phyloP scores from a whole-genome alignment of 2,113 vertebrate genomes.

The Labeo rohita region DNA sequence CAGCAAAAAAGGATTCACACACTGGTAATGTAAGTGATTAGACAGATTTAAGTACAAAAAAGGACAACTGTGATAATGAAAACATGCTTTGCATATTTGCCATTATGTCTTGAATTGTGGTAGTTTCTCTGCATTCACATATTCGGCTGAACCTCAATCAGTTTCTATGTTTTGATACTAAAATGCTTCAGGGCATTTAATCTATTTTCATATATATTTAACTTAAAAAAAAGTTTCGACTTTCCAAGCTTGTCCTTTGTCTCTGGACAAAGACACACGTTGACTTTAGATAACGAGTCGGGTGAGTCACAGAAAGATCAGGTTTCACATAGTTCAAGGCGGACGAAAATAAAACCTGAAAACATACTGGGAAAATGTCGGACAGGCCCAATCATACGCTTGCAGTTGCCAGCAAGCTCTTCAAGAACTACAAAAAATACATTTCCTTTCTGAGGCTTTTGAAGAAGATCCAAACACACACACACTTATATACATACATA shows the following conservation, averaged over 20 bases:
- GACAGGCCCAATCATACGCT: constrained; percentile 62
- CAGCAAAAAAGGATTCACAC: neutral
- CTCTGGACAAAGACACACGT: constrained; percentile 51
- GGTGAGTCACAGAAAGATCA: constrained; percentile 58
- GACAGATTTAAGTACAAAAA: neutral
- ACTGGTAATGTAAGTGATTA: neutral
- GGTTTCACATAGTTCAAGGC: constrained; percentile 66
- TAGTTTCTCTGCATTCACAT: neutral
- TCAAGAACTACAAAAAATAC: neutral
- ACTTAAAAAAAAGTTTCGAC: neutral
- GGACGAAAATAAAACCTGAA: constrained; percentile 75
- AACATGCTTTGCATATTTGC: neutral
- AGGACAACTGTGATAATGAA: neutral
- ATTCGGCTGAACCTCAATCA: neutral
- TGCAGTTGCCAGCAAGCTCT: neutral
- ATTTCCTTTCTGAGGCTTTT: neutral
- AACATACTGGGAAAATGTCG: constrained; percentile 72
- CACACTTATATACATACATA: neutral
- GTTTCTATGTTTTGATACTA: neutral
- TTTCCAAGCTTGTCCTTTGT: constrained; percentile 53
- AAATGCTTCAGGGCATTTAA: neutral
- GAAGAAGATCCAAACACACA: neutral
- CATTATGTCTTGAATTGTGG: neutral
- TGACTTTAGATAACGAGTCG: constrained; percentile 63
- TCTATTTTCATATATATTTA: neutral